Base-by-base conservation (phyloP, 1,140 invertebrate species). In the Planococcus citri region DNA sequence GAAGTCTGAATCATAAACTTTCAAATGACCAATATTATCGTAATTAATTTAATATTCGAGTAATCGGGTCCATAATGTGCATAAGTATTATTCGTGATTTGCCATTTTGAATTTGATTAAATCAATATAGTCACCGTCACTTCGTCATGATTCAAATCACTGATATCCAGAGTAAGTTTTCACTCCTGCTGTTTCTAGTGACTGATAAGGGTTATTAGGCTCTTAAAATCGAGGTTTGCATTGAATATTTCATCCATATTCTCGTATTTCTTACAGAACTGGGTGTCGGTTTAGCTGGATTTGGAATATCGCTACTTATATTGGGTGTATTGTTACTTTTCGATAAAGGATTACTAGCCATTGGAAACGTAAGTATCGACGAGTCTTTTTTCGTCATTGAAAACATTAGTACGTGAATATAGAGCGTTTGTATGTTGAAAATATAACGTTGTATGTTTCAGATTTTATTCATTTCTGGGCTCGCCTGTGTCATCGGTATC, bases 321-420 rank as follows among this genome's bases (percentile, higher is more conserved):
- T 83, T 99, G 21, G 97, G 97, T 69, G 86, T 98, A 68, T 75
- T 99, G 41, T 81, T 99, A 60, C 82, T 99, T 20, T 98, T 99
- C 83, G 97, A 99, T 79, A 97, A 95, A 81, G 97, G 95, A 72
- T 83, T 99, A 72, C 82, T 99, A 64, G 97, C 97, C 12, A 95
- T 99, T 77, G 97, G 97, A 78, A 99, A 99, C 87, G 95, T 95
- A 86, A 88, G 87, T 79, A n/a, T n/a, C n/a, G 70, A 25, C 64
- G 21, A 10, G 68, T 71, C 27, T 71, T 38, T 38, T 20, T 27
- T n/a, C 20, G 10, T 51, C 1, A 64, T 70, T 60, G 25, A 0
- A n/a, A n/a, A n/a, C n/a, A n/a, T n/a, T n/a, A n/a, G n/a, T n/a
- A n/a, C n/a, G n/a, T n/a, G n/a, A n/a, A n/a, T n/a, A n/a, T n/a